Percentiles rank a stretch among this genome's conserved stretches.
Evolutionary conservation across 2,113 vertebrate genomes (phyloP).

Genomic region (Neogale vison): DNA sequence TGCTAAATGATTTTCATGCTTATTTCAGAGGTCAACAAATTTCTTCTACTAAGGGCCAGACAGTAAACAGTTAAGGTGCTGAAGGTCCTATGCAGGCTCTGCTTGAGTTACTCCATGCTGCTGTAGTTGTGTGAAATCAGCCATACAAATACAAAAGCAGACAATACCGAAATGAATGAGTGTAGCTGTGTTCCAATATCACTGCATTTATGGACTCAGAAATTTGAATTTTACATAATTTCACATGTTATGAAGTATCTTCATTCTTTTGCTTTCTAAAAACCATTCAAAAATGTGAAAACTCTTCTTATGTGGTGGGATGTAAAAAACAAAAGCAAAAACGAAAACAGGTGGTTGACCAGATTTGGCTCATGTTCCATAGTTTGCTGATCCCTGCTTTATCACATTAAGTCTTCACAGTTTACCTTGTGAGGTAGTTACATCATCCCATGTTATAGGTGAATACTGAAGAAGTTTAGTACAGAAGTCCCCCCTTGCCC

Average conservation of each 20-base stretch:
- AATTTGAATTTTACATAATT: constrained; percentile 13
- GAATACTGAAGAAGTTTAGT: not conserved
- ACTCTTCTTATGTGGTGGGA: not conserved
- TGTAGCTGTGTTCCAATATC: not conserved
- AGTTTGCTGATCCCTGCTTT: not conserved
- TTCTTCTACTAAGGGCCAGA: not conserved
- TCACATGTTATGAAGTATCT: not conserved
- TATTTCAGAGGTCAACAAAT: not conserved
- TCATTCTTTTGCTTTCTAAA: not conserved
- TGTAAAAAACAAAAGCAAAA: not conserved
- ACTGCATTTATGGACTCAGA: not conserved
- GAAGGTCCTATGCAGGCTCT: not conserved
- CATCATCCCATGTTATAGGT: not conserved
- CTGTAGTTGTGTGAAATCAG: not conserved
- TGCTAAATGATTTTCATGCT: not conserved
- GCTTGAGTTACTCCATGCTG: not conserved
- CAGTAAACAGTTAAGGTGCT: not conserved
- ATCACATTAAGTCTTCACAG: not conserved
- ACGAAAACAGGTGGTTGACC: not conserved
- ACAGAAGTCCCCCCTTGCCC: not conserved
- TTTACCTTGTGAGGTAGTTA: not conserved
- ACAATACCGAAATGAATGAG: not conserved
- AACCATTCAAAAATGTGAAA: constrained; percentile 28
- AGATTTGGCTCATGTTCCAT: not conserved
- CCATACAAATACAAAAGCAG: not conserved